These are phyloP conservation scores for Lasioglossum figueresi DNA, from an alignment of 2,888 invertebrate genomes.

Conservation along the genomic window DNA sequence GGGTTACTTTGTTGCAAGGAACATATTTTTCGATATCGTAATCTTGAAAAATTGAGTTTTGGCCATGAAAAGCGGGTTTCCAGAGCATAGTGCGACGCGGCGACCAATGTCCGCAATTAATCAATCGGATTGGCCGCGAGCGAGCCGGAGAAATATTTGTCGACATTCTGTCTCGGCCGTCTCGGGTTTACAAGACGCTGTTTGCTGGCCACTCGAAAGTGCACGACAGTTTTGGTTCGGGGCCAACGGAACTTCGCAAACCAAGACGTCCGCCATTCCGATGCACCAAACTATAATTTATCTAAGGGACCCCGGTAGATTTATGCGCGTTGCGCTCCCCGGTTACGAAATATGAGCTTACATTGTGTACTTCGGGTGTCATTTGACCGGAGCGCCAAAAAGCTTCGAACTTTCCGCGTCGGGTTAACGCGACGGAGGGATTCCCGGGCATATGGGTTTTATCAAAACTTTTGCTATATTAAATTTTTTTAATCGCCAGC, in stretches of 20 bases:
- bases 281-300: conserved; percentile 46
- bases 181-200: conserved; percentile 21
- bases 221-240: conserved; percentile 41
- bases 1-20: too few relatives aligned
- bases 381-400: conserved; percentile 16
- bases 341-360: conserved; percentile 41
- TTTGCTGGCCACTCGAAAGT: conserved; percentile 53
- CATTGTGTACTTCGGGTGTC: conserved; percentile 18
- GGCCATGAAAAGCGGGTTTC: too few relatives aligned
- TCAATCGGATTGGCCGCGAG: conserved; percentile 15
- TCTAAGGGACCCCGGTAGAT: conserved; percentile 37
- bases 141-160: conserved; percentile 3
- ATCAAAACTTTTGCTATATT: not conserved
- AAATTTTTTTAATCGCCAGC: not conserved
- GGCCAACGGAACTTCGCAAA: conserved; percentile 39
- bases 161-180: conserved; percentile 11
- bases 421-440: not conserved
- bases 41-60: too few relatives aligned
- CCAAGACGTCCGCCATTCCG: conserved; percentile 41
- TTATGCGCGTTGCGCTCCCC: conserved; percentile 21
- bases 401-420: not conserved
- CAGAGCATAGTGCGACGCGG: too few relatives aligned
- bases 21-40: too few relatives aligned
- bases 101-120: conserved; percentile 15
- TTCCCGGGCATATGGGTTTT: not conserved